A percentile compares a stretch with the other conserved stretches of the same genome.
Conservation (phyloP, 2,797 vertebrate species). For the Leptodactylus fallax region DNA sequence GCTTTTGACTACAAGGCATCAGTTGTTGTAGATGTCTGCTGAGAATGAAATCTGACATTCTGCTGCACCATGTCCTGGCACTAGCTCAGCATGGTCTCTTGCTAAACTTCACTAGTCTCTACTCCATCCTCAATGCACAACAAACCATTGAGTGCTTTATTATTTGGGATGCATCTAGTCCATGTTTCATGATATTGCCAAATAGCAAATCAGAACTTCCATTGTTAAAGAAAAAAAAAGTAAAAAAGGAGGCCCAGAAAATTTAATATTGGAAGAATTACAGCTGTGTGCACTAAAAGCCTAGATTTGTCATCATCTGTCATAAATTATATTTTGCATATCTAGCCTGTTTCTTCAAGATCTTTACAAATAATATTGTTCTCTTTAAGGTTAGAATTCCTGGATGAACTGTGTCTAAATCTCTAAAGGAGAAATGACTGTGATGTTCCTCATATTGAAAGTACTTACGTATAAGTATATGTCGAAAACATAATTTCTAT, state of each 20-base stretch:
- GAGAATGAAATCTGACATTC: conserved; percentile 78
- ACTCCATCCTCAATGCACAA: conserved; percentile 22
- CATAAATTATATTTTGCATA: neutral
- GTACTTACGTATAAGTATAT: neutral
- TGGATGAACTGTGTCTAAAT: no score
- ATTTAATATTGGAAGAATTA: neutral
- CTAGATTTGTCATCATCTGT: neutral
- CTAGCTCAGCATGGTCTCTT: conserved; percentile 68
- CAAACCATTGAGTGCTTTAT: conserved; percentile 63
- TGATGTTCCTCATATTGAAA: no score
- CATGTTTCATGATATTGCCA: neutral
- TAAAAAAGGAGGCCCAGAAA: neutral
- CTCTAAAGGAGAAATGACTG: no score
- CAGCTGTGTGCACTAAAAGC: neutral
- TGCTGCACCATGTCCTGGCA: conserved; percentile 73
- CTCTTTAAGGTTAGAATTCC: no score
- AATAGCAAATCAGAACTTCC: neutral
- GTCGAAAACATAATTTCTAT: neutral
- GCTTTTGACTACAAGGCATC: conserved; percentile 76
- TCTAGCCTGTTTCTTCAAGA: neutral
- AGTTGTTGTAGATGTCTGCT: conserved; percentile 75
- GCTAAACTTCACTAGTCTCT: conserved; percentile 65
- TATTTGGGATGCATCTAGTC: conserved; percentile 29
- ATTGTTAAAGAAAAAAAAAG: neutral
- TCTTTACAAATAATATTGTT: neutral